These are phyloP conservation scores for Drosophila mimetica DNA, from an alignment of 2,888 invertebrate genomes.

Conservation along the genomic window DNA sequence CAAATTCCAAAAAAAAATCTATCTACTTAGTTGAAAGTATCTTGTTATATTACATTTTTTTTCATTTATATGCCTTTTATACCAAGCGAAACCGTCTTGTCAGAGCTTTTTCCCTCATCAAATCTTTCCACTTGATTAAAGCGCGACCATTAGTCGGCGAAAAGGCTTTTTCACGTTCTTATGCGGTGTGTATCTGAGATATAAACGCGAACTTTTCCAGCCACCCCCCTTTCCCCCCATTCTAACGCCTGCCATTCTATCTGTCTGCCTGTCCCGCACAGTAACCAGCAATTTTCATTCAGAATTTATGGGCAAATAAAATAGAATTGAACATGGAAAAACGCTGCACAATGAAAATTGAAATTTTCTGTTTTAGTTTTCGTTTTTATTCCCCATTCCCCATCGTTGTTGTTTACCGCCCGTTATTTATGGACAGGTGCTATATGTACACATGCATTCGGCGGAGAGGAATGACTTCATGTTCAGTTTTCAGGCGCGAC, in stretches of 20 bases:
- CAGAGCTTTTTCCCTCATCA: background rate
- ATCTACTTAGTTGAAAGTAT: too few species aligned
- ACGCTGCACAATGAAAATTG: conserved; percentile 65
- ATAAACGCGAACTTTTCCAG: conserved; percentile 66
- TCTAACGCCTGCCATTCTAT: conserved; percentile 3
- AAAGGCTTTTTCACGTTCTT: background rate
- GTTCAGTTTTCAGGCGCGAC: conserved; percentile 7
- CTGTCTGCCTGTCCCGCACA: conserved; percentile 33
- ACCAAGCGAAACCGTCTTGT: background rate
- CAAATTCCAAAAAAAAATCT: too few species aligned
- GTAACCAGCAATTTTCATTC: conserved; percentile 75
- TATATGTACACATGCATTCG: conserved; percentile 21
- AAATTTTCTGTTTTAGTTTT: conserved; percentile 53
- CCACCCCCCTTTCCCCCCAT: background rate
- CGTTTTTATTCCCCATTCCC: conserved; percentile 43
- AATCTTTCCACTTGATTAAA: conserved; percentile 18
- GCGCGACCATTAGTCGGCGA: conserved; percentile 34
- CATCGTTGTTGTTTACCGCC: conserved; percentile 25
- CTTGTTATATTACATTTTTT: too few species aligned
- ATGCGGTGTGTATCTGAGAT: conserved; percentile 57
- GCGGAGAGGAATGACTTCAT: conserved; percentile 40
- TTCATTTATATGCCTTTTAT: background rate
- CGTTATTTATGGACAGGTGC: conserved; percentile 39
- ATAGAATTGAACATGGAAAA: conserved; percentile 77
- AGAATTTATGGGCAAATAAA: conserved; percentile 69